Percentiles rank a stretch among this genome's conserved stretches.
phyloP scores from a whole-genome alignment of 2,113 vertebrate species.

The Athene noctua region DNA sequence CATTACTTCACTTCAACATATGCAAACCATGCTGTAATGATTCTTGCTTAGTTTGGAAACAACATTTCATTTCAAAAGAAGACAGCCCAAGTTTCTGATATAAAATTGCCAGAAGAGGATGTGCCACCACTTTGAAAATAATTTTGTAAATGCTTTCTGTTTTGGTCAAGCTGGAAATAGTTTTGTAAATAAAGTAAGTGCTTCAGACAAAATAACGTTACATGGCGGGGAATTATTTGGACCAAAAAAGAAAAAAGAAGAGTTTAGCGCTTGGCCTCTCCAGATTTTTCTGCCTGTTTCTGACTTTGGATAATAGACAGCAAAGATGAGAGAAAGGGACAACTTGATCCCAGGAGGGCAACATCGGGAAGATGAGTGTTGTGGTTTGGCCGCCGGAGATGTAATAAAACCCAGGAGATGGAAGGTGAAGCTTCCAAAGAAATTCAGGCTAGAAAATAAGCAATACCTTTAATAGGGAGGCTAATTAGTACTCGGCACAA shows the following conservation, averaged over 20 bases:
- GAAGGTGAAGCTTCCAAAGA: not conserved
- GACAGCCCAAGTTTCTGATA: not conserved
- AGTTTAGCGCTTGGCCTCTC: not conserved
- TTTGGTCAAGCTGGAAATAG: not conserved
- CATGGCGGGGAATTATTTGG: accelerated
- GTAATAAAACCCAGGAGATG: not conserved
- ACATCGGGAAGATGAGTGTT: not conserved
- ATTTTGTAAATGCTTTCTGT: not conserved
- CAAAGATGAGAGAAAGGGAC: not conserved
- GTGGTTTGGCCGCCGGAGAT: not conserved
- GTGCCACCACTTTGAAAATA: not conserved
- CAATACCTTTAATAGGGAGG: not conserved
- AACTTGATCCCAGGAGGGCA: not conserved
- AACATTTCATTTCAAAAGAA: not conserved
- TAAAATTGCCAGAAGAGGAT: not conserved
- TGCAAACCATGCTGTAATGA: not conserved
- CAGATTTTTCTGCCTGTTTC: not conserved
- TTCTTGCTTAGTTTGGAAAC: not conserved
- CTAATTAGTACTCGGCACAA: not conserved
- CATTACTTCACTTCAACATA: not conserved
- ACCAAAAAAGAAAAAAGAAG: not conserved
- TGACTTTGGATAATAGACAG: not conserved
- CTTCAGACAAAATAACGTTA: not conserved
- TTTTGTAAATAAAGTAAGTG: not conserved
- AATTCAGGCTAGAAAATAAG: not conserved